phyloP scores from a whole-genome alignment of 2,797 vertebrate species.

The Takifugu rubripes region DNA sequence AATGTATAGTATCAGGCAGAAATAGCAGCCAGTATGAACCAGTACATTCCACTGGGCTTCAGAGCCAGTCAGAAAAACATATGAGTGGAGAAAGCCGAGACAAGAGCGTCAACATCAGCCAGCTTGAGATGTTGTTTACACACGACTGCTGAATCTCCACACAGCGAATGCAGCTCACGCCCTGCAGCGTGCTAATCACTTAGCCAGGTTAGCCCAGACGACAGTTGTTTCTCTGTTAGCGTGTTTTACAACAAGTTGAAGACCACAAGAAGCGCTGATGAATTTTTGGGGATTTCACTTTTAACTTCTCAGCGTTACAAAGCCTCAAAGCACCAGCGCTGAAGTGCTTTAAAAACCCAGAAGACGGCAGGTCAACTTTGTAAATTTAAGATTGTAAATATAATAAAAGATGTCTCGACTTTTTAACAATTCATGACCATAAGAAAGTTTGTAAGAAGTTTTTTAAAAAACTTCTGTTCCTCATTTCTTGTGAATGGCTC shows the following conservation, averaged over 20 bases:
- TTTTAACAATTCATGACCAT: not conserved
- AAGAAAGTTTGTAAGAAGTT: not conserved
- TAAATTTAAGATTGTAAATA: no score
- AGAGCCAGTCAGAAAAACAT: no score
- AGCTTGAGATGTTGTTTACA: not conserved
- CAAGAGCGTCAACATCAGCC: conserved; percentile 28
- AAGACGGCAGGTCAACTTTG: no score
- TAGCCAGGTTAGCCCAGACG: no score
- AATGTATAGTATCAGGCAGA: no score
- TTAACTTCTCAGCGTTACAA: not conserved
- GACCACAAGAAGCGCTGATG: not conserved
- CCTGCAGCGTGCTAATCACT: not conserved
- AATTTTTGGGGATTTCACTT: not conserved
- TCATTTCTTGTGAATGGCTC: not conserved
- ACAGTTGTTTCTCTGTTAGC: not conserved
- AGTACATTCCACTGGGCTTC: not conserved
- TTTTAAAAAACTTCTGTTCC: no score
- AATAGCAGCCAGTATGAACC: not conserved
- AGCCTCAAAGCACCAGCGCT: no score
- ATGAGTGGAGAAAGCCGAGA: not conserved
- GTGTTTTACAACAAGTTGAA: no score
- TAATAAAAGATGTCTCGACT: no score
- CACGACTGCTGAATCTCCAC: not conserved
- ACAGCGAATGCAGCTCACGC: not conserved
- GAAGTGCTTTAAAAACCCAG: no score